phyloP scores from a whole-genome alignment of 1,140 invertebrate species.

The Heterodera carotae region DNA sequence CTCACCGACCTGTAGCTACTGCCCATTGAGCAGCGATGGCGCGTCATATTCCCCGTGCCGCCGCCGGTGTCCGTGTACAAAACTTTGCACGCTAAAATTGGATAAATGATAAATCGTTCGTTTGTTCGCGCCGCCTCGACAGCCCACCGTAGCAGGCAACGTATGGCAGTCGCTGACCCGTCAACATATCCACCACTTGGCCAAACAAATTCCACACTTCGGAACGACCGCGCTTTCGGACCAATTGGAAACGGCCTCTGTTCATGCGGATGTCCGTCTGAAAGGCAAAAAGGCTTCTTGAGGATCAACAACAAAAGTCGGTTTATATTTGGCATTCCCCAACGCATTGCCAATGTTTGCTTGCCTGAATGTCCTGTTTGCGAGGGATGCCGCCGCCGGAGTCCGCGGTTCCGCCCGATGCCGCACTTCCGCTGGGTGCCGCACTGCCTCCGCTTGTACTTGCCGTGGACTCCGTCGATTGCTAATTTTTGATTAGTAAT shows the following conservation, averaged over 20 bases:
- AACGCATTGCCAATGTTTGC: too few relatives aligned
- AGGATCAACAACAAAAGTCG: not conserved
- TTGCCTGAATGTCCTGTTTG: conserved; percentile 58
- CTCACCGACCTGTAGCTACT: conserved; percentile 61
- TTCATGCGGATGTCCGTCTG: conserved; percentile 62
- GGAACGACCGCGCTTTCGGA: conserved; percentile 61
- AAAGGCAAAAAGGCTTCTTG: not conserved
- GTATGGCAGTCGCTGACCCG: conserved; percentile 56
- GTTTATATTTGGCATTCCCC: not conserved
- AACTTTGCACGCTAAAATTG: conserved; percentile 55
- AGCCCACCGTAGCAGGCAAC: conserved; percentile 57
- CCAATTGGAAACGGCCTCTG: conserved; percentile 59
- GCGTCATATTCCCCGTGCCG: conserved; percentile 56
- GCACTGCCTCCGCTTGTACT: conserved; percentile 40
- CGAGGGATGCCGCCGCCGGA: conserved; percentile 54
- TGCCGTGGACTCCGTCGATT: conserved; percentile 58
- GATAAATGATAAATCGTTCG: not conserved
- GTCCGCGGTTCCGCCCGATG: not conserved
- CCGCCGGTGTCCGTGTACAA: conserved; percentile 64
- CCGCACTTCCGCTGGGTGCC: conserved; percentile 23
- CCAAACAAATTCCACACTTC: conserved; percentile 65
- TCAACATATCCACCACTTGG: conserved; percentile 60
- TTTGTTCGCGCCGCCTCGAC: too few relatives aligned
- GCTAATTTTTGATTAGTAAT: conserved; percentile 37
- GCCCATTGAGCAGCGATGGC: conserved; percentile 58